These are phyloP conservation scores for Cariama cristata DNA, from an alignment of 2,113 vertebrate genomes.

Conservation along the genomic window DNA sequence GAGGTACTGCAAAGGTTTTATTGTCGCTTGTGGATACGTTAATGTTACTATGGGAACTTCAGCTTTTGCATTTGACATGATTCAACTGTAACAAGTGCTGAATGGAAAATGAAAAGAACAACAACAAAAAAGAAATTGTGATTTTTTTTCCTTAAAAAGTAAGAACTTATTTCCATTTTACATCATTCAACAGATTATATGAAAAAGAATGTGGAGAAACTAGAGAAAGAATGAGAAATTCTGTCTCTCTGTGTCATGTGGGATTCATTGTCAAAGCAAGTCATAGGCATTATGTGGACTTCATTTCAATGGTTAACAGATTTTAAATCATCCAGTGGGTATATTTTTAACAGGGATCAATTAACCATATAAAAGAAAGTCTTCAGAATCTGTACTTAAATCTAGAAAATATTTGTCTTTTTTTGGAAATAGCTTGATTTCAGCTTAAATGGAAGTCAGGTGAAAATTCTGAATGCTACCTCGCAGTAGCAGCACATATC, in stretches of 20 bases:
- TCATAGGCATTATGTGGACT: not conserved
- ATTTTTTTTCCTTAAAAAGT: not conserved
- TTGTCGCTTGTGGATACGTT: not conserved
- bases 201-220: not conserved
- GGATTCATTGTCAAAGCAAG: not conserved
- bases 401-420: not conserved
- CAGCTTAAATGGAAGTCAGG: not conserved
- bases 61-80: not conserved
- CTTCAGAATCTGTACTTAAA: not conserved
- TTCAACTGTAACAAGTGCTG: not conserved
- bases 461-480: not conserved
- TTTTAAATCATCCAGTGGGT: not conserved
- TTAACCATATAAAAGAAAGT: not conserved
- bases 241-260: not conserved
- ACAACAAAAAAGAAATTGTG: not conserved
- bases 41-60: slow-evolving; percentile 23
- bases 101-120: not conserved
- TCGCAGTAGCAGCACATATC: not conserved
- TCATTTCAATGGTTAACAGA: not conserved
- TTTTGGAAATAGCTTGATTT: not conserved
- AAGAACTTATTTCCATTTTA: not conserved
- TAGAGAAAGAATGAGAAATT: not conserved
- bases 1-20: not conserved
- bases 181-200: not conserved
- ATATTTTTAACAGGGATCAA: not conserved